Evolutionary conservation across 37 sponge, comb jelly and placozoan genomes (phyloP).

Genomic region (Diacarnus erythraeanus): DNA sequence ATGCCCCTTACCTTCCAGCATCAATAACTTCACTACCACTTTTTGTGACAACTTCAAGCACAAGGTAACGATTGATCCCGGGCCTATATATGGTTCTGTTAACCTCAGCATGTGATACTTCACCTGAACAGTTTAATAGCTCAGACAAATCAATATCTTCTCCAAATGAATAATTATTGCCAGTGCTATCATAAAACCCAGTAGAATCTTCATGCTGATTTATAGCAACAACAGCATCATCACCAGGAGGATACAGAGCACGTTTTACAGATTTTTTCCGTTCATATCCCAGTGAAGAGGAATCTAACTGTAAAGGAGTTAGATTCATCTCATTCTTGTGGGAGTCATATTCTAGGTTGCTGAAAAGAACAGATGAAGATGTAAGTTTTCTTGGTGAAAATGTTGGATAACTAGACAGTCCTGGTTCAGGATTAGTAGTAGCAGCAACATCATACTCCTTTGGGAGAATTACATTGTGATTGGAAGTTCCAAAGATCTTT

Average conservation of each 20-base stretch:
- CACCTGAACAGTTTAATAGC: background rate
- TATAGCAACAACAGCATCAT: too few relatives aligned
- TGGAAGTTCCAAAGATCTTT: too few relatives aligned
- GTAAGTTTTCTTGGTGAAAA: conserved; percentile 17
- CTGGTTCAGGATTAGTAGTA: background rate
- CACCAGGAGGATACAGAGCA: background rate
- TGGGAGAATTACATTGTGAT: too few relatives aligned
- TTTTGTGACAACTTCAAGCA: conserved; percentile 31
- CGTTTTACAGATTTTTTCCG: background rate
- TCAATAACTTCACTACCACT: background rate
- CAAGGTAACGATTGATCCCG: conserved; percentile 25
- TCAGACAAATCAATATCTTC: conserved; percentile 20
- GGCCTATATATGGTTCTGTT: background rate
- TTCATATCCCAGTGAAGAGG: background rate
- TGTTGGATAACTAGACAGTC: background rate
- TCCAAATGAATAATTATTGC: conserved; percentile 8
- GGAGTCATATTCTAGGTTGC: too few relatives aligned
- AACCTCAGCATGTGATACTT: background rate
- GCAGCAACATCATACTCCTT: too few relatives aligned
- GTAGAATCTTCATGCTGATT: background rate
- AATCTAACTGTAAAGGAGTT: too few relatives aligned
- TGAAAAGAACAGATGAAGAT: background rate
- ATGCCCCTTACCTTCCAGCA: background rate
- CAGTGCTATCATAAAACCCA: background rate
- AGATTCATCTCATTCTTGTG: too few relatives aligned